phyloP scores from a whole-genome alignment of 2,113 vertebrate species.

The Corythoichthys haematopterus region DNA sequence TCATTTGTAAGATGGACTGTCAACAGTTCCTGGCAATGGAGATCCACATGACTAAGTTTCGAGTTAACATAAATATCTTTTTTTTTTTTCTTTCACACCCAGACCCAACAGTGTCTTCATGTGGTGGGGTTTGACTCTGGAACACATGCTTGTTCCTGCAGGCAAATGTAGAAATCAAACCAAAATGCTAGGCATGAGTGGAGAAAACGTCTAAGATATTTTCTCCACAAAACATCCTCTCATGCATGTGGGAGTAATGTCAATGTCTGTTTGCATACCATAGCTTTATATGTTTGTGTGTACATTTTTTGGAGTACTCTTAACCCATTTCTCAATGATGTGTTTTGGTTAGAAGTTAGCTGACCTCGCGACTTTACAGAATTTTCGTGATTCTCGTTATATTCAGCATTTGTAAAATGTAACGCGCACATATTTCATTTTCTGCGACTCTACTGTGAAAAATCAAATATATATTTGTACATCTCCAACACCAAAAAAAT shows the following conservation, averaged over 20 bases:
- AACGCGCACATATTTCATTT: constrained; percentile 1
- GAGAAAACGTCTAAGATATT: constrained; percentile 62
- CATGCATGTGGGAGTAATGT: constrained; percentile 45
- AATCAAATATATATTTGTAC: neutral
- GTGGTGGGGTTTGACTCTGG: constrained; percentile 27
- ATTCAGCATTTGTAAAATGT: neutral
- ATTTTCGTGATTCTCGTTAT: constrained; percentile 2
- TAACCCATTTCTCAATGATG: constrained; percentile 48
- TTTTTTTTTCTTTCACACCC: constrained; percentile 38
- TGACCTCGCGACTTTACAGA: constrained; percentile 24
- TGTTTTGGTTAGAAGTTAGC: constrained; percentile 44
- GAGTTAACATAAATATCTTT: constrained; percentile 47
- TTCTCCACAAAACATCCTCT: constrained; percentile 68
- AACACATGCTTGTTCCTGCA: constrained; percentile 1
- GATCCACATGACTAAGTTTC: constrained; percentile 43
- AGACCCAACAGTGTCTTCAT: constrained; percentile 17
- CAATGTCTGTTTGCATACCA: constrained; percentile 28
- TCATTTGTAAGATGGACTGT: constrained; percentile 38
- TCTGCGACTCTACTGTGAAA: constrained; percentile 9
- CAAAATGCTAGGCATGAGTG: constrained; percentile 48
- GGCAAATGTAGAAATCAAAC: constrained; percentile 46
- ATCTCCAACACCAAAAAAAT: neutral
- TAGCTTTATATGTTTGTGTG: constrained; percentile 21
- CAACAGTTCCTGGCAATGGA: constrained; percentile 42
- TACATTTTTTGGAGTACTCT: constrained; percentile 40